These are phyloP conservation scores for Scartelaos histophorus DNA, from an alignment of 2,113 vertebrate genomes.

Conservation along the genomic window DNA sequence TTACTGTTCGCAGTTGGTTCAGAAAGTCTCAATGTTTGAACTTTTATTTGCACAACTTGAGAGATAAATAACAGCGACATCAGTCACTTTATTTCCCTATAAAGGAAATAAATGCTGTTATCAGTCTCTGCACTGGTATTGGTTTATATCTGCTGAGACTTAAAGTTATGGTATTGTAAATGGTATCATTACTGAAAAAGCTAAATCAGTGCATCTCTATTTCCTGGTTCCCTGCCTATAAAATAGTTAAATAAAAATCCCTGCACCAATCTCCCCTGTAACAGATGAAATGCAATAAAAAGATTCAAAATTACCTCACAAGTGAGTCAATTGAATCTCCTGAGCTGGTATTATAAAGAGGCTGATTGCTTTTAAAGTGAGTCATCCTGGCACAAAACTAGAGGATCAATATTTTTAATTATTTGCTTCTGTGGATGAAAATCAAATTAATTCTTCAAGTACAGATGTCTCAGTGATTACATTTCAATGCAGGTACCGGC, in stretches of 20 bases:
- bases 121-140: too few relatives aligned
- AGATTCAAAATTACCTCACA: background rate
- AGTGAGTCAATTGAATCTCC: background rate
- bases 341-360: background rate
- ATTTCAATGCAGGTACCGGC: background rate
- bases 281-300: background rate
- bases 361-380: slow-evolving; percentile 8
- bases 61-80: too few relatives aligned
- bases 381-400: background rate
- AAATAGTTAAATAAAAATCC: background rate
- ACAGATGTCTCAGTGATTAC: background rate
- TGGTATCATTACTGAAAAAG: too few relatives aligned
- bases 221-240: too few relatives aligned
- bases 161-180: too few relatives aligned
- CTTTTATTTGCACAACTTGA: too few relatives aligned
- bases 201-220: too few relatives aligned
- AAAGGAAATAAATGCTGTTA: too few relatives aligned
- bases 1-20: too few relatives aligned
- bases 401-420: slow-evolving; percentile 6
- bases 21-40: too few relatives aligned
- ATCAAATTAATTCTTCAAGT: background rate
- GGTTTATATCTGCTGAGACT: too few relatives aligned
- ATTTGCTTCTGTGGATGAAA: slow-evolving; percentile 1
- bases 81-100: too few relatives aligned
- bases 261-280: background rate